These are phyloP conservation scores for Acestrorhynchus altus DNA, from an alignment of 2,797 vertebrate species.

Conservation along the genomic window DNA sequence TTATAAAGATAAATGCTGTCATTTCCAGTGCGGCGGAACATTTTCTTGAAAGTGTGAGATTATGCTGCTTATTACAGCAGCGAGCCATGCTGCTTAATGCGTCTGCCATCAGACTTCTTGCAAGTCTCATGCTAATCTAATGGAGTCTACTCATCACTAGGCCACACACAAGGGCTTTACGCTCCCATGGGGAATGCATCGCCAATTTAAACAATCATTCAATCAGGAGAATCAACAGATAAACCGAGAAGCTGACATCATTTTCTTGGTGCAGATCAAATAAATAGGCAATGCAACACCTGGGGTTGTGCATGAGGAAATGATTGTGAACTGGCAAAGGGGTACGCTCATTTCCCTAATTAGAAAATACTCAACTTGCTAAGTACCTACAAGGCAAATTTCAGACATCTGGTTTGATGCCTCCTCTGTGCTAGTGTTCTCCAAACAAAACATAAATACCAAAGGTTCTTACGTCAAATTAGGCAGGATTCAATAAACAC, in stretches of 20 bases:
- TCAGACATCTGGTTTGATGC: constrained; percentile 49
- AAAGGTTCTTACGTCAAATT: constrained; percentile 22
- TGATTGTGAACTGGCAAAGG: constrained; percentile 37
- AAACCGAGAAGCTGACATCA: constrained; percentile 57
- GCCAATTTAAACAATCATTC: constrained; percentile 62
- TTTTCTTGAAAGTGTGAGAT: constrained; percentile 31
- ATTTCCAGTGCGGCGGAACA: constrained; percentile 15
- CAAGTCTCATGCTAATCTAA: constrained; percentile 40
- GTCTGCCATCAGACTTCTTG: constrained; percentile 18
- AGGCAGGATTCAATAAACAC: constrained; percentile 27
- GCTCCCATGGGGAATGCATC: constrained; percentile 14
- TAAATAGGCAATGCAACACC: constrained; percentile 45
- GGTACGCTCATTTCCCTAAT: constrained; percentile 45
- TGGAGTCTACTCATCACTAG: constrained; percentile 28
- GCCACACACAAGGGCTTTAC: constrained; percentile 35
- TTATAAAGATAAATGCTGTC: constrained; percentile 38
- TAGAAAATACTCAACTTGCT: constrained; percentile 38
- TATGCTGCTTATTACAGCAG: constrained; percentile 32
- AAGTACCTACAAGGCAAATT: constrained; percentile 37
- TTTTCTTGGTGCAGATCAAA: constrained; percentile 60
- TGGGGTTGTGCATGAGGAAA: constrained; percentile 42
- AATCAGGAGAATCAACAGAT: constrained; percentile 65
- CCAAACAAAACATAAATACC: constrained; percentile 36
- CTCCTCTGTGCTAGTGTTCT: constrained; percentile 21
- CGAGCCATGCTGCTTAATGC: constrained; percentile 14